A percentile compares a stretch with the other conserved stretches of the same genome.
Evolutionary conservation across 2,797 vertebrate genomes (phyloP).

Genomic region (Pangasius djambal): DNA sequence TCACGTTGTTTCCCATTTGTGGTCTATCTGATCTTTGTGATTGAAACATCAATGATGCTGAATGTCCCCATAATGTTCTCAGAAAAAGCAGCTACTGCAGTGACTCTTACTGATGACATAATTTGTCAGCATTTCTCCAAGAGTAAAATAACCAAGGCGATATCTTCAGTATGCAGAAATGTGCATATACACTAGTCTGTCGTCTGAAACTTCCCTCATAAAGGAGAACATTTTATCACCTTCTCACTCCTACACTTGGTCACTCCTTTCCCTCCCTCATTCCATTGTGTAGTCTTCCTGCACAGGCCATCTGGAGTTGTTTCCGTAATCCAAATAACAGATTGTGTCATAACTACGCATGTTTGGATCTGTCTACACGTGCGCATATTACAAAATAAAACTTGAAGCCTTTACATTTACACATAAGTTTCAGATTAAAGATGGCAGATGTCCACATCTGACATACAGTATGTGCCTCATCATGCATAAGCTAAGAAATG

Average conservation of each 20-base stretch:
- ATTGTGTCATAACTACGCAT: conserved; percentile 56
- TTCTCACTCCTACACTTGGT: conserved; percentile 55
- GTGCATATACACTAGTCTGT: not conserved
- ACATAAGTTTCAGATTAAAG: not conserved
- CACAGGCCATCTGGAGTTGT: conserved; percentile 64
- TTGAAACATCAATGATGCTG: not conserved
- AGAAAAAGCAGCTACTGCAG: not conserved
- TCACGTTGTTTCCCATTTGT: conserved; percentile 25
- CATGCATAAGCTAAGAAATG: not conserved
- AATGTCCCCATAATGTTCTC: not conserved
- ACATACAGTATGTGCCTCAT: not conserved
- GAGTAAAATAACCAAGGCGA: not conserved
- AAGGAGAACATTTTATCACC: conserved; percentile 40
- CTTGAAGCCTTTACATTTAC: not conserved
- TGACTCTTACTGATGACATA: not conserved
- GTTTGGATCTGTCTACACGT: not conserved
- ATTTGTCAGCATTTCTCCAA: conserved; percentile 5
- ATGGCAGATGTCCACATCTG: not conserved
- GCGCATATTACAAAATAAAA: not conserved
- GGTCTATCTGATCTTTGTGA: conserved; percentile 59
- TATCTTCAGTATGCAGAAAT: conserved; percentile 27
- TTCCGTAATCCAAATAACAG: conserved; percentile 57
- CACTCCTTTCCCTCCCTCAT: conserved; percentile 40
- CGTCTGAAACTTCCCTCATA: not conserved
- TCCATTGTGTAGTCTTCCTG: conserved; percentile 73